phyloP scores from a whole-genome alignment of 2,797 vertebrate genomes.

The Acipenser ruthenus region DNA sequence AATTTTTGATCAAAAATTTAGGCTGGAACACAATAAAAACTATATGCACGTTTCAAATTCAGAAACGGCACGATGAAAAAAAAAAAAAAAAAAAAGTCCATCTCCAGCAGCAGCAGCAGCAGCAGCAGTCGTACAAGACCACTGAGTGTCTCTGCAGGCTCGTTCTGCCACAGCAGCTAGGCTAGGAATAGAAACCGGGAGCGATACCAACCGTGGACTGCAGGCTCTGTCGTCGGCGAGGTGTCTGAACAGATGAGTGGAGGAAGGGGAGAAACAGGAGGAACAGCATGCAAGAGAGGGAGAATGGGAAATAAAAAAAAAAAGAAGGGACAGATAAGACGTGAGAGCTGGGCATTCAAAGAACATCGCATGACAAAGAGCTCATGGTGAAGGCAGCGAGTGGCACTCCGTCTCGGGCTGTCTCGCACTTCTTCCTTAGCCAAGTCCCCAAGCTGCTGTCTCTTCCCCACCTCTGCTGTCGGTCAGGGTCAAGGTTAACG shows the following conservation, averaged over 20 bases:
- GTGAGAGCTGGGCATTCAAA: constrained; percentile 77
- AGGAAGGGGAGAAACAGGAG: constrained; percentile 93
- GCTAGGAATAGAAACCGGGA: constrained; percentile 62
- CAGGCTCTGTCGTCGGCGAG: constrained; percentile 94
- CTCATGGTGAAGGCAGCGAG: background rate
- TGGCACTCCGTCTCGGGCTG: too few species aligned
- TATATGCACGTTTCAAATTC: too few species aligned
- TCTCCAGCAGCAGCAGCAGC: too few species aligned
- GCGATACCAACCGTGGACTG: constrained; percentile 98
- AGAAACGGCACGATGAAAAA: too few species aligned
- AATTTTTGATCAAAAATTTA: too few species aligned
- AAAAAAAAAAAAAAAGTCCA: too few species aligned
- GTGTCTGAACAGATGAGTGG: constrained; percentile 91
- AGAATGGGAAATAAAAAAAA: constrained; percentile 63
- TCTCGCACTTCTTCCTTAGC: too few species aligned
- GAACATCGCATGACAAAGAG: constrained; percentile 29
- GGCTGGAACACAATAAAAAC: too few species aligned
- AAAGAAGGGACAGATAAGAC: constrained; percentile 68
- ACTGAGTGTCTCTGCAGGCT: constrained; percentile 17
- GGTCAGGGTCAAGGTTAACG: too few species aligned
- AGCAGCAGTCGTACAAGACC: too few species aligned
- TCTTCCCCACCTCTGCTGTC: too few species aligned
- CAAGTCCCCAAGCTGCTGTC: too few species aligned
- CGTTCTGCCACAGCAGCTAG: constrained; percentile 30
- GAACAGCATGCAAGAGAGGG: constrained; percentile 96